Base-by-base conservation (phyloP, 2,797 vertebrate species). In the Diplodus puntazzo region DNA sequence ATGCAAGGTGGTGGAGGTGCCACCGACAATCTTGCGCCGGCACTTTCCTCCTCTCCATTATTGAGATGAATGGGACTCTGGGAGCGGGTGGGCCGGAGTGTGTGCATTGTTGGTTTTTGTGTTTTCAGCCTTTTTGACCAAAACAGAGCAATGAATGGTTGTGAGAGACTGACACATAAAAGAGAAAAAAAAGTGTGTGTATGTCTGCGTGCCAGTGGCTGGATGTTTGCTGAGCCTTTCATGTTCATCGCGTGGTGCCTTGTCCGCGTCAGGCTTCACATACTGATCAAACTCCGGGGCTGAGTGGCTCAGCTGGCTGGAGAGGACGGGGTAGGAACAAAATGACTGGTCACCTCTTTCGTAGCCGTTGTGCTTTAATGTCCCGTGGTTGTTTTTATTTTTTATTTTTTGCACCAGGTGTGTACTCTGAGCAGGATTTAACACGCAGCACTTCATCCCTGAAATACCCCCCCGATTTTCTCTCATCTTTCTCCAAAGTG, bases 291-390 rank as follows among this genome's bases (percentile, higher is more conserved):
- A 85, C 85, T 80, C 62, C 20, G 81, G 82, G 74, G 58, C 57
- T 42, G 81, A 85, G 79, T 70, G 85, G 79, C 74, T 90, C 87
- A 89, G 90, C 83, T 86, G 79, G 89, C 88, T 73, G 75, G 11
- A 86, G 67, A 70, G 74, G 70, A 85, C 54, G 66, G 58, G 13
- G 45, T 45, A 69, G 69, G 45, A 1, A 63, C 62, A 53, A 77
- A 71, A 53, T 16, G 45, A 77, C 79, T 54, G 81, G 77, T 84
- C 69, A 64, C 79, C 49, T 39, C 79, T 87, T 82, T 85, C 48
- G 73, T 73, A 64, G 67, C 76, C 68, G 18, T 64, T 69, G 67
- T 77, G 68, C 81, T 85, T 83, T 69, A 80, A 83, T 73, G 73
- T 82, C 42, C 71, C 0, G 0, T 60, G 17, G 49, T 27, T 27